A percentile compares a stretch with the other conserved stretches of the same genome.
These are phyloP conservation scores for Eilema depressum DNA, from an alignment of 2,888 invertebrate genomes.

Conservation along the genomic window DNA sequence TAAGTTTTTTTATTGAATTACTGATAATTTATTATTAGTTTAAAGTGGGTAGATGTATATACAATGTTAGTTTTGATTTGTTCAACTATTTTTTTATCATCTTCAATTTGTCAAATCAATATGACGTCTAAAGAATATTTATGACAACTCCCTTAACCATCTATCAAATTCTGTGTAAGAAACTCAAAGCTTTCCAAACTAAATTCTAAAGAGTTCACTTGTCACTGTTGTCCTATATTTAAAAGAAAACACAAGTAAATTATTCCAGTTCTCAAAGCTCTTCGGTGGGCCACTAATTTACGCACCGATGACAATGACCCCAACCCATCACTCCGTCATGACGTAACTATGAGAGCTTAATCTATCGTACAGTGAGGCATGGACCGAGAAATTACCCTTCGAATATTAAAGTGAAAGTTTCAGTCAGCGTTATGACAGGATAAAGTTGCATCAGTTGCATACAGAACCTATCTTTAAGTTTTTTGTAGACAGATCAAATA, in stretches of 20 bases:
- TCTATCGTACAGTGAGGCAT: conserved; percentile 46
- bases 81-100: neutral
- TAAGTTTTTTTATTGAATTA: neutral
- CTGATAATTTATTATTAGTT: neutral
- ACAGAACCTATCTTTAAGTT: neutral
- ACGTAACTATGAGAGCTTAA: conserved; percentile 51
- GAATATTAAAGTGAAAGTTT: conserved; percentile 19
- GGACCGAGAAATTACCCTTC: conserved; percentile 26
- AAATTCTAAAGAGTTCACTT: conserved; percentile 2
- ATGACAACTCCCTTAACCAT: neutral
- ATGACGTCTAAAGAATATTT: neutral
- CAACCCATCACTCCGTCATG: conserved; percentile 57
- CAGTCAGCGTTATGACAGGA: conserved; percentile 1
- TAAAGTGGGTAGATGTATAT: conserved; percentile 32
- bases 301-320: conserved; percentile 65
- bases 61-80: neutral
- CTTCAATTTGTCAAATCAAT: neutral
- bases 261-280: conserved; percentile 24
- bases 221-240: conserved; percentile 17
- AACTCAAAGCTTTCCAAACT: neutral
- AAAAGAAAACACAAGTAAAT: conserved; percentile 21
- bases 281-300: conserved; percentile 48
- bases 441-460: neutral
- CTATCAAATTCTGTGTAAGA: neutral
- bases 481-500: neutral